These are phyloP conservation scores for Neotragus moschatus DNA, from an alignment of 2,113 vertebrate genomes.

Conservation along the genomic window DNA sequence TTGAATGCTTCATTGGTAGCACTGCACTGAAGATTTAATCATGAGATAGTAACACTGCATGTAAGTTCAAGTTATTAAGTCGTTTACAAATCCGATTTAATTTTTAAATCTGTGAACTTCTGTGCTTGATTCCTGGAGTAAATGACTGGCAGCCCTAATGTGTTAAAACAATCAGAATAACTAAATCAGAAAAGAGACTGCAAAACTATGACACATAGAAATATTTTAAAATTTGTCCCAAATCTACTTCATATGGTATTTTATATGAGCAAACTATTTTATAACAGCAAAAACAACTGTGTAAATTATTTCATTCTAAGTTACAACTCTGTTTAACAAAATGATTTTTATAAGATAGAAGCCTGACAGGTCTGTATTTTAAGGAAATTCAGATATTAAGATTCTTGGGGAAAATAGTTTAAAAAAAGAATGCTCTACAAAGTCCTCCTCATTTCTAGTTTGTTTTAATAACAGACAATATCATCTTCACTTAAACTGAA, in stretches of 20 bases:
- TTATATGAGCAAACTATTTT: not conserved
- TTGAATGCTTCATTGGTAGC: not conserved
- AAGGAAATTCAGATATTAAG: not conserved
- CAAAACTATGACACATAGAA: conserved; percentile 28
- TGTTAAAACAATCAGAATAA: conserved; percentile 8
- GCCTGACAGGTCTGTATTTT: not conserved
- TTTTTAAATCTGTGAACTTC: not conserved
- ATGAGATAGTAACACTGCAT: not conserved
- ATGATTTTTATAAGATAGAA: not conserved
- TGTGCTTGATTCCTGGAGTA: not conserved
- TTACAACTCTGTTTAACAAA: not conserved
- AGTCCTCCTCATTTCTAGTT: not conserved
- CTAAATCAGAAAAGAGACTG: not conserved
- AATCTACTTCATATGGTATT: not conserved
- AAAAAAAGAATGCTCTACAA: not conserved
- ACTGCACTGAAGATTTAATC: not conserved
- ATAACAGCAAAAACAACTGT: not conserved
- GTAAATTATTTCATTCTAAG: conserved; percentile 16
- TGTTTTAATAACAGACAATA: not conserved
- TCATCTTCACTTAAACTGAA: not conserved
- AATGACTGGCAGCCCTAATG: not conserved
- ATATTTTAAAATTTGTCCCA: not conserved
- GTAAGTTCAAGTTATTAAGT: not conserved
- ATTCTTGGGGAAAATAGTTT: not conserved
- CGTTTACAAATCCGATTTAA: not conserved